These are phyloP conservation scores for Chlorops oryzae DNA, from an alignment of 1,140 invertebrate genomes.

Conservation along the genomic window DNA sequence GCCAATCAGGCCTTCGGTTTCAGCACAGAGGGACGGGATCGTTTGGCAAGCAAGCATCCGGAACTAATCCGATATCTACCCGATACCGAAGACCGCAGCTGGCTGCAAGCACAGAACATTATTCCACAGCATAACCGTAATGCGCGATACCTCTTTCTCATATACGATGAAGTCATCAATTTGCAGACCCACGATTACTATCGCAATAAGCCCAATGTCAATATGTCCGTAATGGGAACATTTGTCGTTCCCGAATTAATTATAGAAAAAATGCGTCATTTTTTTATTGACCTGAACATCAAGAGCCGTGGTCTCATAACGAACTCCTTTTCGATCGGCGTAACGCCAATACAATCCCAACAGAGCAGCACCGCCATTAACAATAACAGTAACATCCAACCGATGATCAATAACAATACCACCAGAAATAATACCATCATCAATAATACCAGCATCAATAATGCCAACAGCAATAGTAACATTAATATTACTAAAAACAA, in stretches of 20 bases:
- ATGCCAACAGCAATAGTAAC: too few relatives aligned
- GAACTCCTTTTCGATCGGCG: slow-evolving; percentile 34
- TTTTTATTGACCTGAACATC: slow-evolving; percentile 44
- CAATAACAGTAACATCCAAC: too few relatives aligned
- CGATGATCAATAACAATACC: too few relatives aligned
- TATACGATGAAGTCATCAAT: slow-evolving; percentile 40
- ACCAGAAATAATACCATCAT: too few relatives aligned
- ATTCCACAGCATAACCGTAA: slow-evolving; percentile 37
- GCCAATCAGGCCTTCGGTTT: slow-evolving; percentile 45
- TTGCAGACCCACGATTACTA: slow-evolving; percentile 37
- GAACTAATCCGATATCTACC: slow-evolving; percentile 44
- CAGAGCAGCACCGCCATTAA: neutral
- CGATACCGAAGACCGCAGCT: slow-evolving; percentile 41
- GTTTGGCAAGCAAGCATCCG: slow-evolving; percentile 44
- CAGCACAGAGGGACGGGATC: slow-evolving; percentile 38
- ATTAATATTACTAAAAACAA: too few relatives aligned
- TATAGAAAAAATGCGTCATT: slow-evolving; percentile 43
- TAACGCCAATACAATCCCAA: neutral
- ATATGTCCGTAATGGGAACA: slow-evolving; percentile 35
- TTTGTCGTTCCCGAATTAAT: slow-evolving; percentile 40
- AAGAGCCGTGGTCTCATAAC: slow-evolving; percentile 44
- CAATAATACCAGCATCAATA: too few relatives aligned
- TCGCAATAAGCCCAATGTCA: slow-evolving; percentile 31
- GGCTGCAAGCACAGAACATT: slow-evolving; percentile 36
- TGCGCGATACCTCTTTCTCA: slow-evolving; percentile 40